Evolutionary conservation across 2,888 invertebrate species (phyloP), one percentile per base, ranked within the genome.

Genomic region (Drosophila anomelani): DNA sequence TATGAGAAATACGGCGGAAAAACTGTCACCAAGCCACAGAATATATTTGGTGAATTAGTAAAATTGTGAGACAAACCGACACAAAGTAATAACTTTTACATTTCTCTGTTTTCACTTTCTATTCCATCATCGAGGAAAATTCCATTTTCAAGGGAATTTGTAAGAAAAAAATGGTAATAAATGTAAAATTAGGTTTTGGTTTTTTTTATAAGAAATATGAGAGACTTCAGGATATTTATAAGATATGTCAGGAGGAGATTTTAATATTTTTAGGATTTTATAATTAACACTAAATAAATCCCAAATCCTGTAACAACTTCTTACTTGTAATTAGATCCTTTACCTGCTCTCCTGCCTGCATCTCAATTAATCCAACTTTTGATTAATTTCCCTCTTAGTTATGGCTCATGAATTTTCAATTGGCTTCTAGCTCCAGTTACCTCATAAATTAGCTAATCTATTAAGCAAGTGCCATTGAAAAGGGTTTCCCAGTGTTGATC

Each of bases 11-110:
- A 49, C 41, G 36, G 3, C 26, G 29, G 36, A 69, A 56, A 69
- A 56, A 67, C 23, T 39, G 68, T 71, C 68, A 55, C 59, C 53
- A 47, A 63, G 57, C 53, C 63, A 56, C 67, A 36, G 34, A 62
- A 51, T 59, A 56, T 66, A 62, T 63, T 64, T 64, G n/a, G 41
- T 20, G 64, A 64, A 64, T 63, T 64, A 64, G 43, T 38, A 13
- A 64, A 51, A 44, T 36, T 36, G 20, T n/a, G 26, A 38, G 23
- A 10, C 20, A 29, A 26, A 20, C 36, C n/a, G 34, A 23, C 26
- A 63, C 43, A 62, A 64, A 36, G 26, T 17, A 49, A 64, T 41
- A 49, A 49, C 49, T 62, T 41, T 34, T 41, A 15, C 39, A 12
- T 39, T 26, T 26, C 26, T 38, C 15, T 17, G 26, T 10, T 43